Evolutionary conservation across 2,797 vertebrate species (phyloP).

Genomic region (Acrocephalus scirpaceus): DNA sequence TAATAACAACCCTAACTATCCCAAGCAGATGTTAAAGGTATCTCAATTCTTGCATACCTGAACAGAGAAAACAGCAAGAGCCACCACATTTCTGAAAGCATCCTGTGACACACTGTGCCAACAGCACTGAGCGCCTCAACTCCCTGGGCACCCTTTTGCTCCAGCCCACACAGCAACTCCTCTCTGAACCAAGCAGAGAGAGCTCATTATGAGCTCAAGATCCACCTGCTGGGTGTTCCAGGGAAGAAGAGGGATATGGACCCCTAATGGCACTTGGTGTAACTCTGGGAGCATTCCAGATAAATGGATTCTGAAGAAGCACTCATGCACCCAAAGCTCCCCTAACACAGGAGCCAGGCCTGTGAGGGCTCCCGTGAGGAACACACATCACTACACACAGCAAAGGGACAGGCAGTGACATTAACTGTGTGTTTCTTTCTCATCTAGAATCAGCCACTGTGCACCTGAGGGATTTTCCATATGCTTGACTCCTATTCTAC

Average conservation of each 20-base stretch:
- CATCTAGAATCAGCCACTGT: not conserved
- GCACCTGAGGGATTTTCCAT: not conserved
- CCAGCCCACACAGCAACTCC: not conserved
- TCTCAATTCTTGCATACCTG: not conserved
- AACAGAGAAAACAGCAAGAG: not conserved
- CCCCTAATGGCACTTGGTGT: not conserved
- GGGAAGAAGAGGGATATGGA: not conserved
- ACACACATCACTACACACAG: not conserved
- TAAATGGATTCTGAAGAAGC: not conserved
- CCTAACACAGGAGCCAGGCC: fast-evolving
- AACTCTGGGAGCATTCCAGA: not conserved
- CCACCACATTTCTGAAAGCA: not conserved
- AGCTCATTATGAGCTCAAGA: not conserved
- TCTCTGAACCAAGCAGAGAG: not conserved
- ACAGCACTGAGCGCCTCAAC: not conserved
- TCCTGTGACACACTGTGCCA: not conserved
- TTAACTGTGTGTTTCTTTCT: not conserved
- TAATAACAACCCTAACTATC: not conserved
- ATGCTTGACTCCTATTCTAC: not conserved
- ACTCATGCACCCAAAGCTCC: not conserved
- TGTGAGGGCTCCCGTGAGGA: not conserved
- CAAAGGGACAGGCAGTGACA: not conserved
- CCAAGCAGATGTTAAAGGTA: not conserved
- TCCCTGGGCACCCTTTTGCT: not conserved
- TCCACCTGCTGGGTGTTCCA: not conserved